phyloP scores from a whole-genome alignment of 2,113 vertebrate genomes.

The Sapajus apella region DNA sequence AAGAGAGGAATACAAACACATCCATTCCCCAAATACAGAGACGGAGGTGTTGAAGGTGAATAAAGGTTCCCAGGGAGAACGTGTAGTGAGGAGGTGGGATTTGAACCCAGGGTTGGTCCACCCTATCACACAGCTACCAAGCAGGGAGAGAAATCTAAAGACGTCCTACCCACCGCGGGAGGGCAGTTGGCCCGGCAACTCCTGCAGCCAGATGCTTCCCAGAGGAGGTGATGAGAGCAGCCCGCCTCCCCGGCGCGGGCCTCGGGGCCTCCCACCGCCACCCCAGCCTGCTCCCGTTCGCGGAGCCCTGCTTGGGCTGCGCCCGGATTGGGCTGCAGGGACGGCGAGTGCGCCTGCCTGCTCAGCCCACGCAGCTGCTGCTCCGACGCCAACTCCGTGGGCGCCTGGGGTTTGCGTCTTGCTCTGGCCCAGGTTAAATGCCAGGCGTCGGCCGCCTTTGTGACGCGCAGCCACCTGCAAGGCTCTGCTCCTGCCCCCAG shows the following conservation, averaged over 20 bases:
- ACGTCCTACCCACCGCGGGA: rapidly evolving
- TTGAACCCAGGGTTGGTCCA: background rate
- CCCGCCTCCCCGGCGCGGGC: no score
- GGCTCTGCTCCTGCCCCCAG: background rate
- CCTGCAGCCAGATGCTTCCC: background rate
- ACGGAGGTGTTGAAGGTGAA: background rate
- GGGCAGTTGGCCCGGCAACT: background rate
- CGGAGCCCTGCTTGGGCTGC: background rate
- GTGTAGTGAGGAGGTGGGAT: background rate
- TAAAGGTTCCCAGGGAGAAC: background rate
- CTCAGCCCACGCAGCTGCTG: background rate
- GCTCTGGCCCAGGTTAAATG: background rate
- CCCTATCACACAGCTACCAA: background rate
- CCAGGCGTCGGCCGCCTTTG: conserved; percentile 8
- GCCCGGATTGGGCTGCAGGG: conserved; percentile 33
- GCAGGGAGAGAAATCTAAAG: background rate
- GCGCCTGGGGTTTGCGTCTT: background rate
- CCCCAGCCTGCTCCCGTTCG: background rate
- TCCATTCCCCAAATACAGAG: background rate
- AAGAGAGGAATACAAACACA: background rate
- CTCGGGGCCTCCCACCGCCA: rapidly evolving
- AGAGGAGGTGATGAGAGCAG: background rate
- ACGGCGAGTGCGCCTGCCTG: background rate
- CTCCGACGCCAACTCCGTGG: background rate
- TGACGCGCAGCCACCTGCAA: conserved; percentile 54